A percentile compares a stretch with the other conserved stretches of the same genome.
Evolutionary conservation across 2,888 invertebrate genomes (phyloP).

Genomic region (Pollenia amentaria): DNA sequence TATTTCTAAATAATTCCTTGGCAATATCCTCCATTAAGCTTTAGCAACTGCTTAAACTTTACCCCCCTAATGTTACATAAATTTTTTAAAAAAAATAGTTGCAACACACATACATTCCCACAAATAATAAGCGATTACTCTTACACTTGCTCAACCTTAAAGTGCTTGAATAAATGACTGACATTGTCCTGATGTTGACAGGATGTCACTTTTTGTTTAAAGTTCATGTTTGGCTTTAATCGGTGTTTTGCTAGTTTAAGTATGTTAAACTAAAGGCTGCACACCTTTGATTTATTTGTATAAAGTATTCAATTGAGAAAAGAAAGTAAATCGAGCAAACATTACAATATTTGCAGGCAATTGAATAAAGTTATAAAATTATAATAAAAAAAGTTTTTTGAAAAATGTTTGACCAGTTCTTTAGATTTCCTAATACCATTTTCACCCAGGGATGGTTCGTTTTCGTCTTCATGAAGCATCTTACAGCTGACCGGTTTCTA

Average conservation of each 20-base stretch:
- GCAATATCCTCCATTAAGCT: too few species aligned
- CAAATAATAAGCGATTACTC: conserved; percentile 48
- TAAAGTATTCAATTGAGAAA: conserved; percentile 34
- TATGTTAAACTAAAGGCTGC: neutral
- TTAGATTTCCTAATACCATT: neutral
- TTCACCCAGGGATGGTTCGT: too few species aligned
- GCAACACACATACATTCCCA: conserved; percentile 3
- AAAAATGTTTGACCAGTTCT: neutral
- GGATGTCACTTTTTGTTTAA: conserved; percentile 60
- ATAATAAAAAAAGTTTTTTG: neutral
- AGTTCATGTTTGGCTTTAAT: conserved; percentile 62
- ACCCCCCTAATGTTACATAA: conserved; percentile 47
- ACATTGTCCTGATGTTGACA: conserved; percentile 65
- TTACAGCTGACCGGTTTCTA: too few species aligned
- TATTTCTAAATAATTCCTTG: too few species aligned
- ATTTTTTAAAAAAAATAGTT: neutral
- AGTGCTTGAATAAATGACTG: conserved; percentile 66
- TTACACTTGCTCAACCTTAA: conserved; percentile 48
- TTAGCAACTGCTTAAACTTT: neutral
- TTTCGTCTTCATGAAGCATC: too few species aligned
- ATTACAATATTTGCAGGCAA: neutral
- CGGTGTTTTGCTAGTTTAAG: conserved; percentile 15
- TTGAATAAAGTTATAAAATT: neutral
- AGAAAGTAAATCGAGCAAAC: neutral
- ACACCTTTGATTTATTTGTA: conserved; percentile 23